Evolutionary conservation across 2,113 vertebrate genomes (phyloP), one percentile per base, ranked within the genome.

Genomic region (Paramisgurnus dabryanus): DNA sequence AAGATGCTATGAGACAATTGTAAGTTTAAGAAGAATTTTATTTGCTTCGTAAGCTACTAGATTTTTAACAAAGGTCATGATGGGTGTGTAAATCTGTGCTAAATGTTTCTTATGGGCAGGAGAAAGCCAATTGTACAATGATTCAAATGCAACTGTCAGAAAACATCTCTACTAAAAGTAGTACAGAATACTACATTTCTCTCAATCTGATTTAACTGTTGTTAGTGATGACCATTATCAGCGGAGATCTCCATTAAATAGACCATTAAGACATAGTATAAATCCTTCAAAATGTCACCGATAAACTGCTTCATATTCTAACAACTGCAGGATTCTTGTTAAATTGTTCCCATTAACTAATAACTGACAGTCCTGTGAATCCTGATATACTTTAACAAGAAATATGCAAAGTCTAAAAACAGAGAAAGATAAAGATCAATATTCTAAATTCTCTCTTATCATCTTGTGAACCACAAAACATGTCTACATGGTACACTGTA

Each of bases 1-100:
- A 76, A 76, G 39, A 82, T 70, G 71, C 66, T 75, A 55, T 79
- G 77, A 83, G 78, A 68, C 72, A 47, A 17, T 55, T 66, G 71
- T 53, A 43, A 78, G 49, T 60, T 53, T 43, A 22, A 77, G 67
- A 47, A 77, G n/a, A 12, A 43, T 83, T 47, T 79, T 67, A 79
- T 83, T 76, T 53, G 69, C 68, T 83, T 79, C 57, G 58, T 40
- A 67, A 49, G 53, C 76, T 82, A 49, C 55, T 57, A 73, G 76
- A 61, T n/a, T 50, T 65, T 82, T 60, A 39, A 72, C 72, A 76
- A 80, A 83, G 41, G 55, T 79, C 45, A 71, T 12, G 64, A 75
- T 49, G 7, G 63, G 57, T 67, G 66, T n/a, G 45, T 80, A 75
- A 60, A 61, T 67, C 61, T 75, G 82, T 77, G 78, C 66, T 55